Base-by-base conservation (phyloP, 2,888 invertebrate genomes). In the Salticus scenicus region DNA sequence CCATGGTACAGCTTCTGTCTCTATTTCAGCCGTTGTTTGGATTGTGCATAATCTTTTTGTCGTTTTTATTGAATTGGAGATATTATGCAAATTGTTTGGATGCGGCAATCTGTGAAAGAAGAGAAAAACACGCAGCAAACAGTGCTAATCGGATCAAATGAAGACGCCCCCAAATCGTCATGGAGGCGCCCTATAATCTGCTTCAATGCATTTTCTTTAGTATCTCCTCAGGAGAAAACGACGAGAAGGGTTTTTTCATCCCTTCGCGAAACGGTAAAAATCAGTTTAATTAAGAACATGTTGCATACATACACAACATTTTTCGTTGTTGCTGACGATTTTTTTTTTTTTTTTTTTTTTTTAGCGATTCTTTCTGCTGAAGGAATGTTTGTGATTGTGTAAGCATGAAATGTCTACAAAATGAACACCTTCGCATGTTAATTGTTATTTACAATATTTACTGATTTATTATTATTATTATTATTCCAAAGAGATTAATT, bases 81-180 rank as follows among this genome's bases (percentile, higher is more conserved):
- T 30, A 31, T n/a, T 47, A 47, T 47, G 2, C 10, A 12, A 47
- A 2, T 47, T 47, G 47, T 0, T 17, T 10, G 27, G 20, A 31
- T 37, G 7, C 28, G 30, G 27, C 76, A 83, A 83, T 83, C 76
- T 63, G 75, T 31, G 51, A 64, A 30, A 51, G 37, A 47, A 31
- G 28, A 31, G 28, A 24, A 24, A 14, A 66, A 14, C 14, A 66
- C 1, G 75, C 64, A 28, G 28, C 33, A 37, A 57, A 51, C 67
- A 30, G 41, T 27, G 28, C 14, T 84, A 84, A 84, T 84, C 83
- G 83, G 83, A 84, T 84, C 76, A 84, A 7, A 24, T 51, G 41
- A 31, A 30, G 5, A 57, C 72, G 71, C 83, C 83, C 77, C 70
- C 30, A 51, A 77, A 63, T 73, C 67, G 77, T 30, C 30, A 30